Evolutionary conservation across 2,888 invertebrate species (phyloP).

Genomic region (Protophormia terraenovae): DNA sequence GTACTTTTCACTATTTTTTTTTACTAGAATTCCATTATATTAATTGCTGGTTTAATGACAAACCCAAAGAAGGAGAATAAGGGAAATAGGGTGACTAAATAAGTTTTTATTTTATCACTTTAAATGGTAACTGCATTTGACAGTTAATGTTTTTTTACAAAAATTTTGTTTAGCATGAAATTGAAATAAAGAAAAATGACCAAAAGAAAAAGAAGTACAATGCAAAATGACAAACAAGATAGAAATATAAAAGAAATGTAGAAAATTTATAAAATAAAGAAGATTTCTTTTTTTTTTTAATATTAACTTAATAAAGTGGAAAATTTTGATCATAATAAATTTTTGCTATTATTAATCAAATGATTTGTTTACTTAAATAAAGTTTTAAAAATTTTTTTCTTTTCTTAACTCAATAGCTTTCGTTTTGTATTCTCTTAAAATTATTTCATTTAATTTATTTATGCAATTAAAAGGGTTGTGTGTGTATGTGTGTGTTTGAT

Average conservation of each 20-base stretch:
- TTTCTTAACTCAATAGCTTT: background rate
- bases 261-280: constrained; percentile 11
- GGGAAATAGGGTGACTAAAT: background rate
- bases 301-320: constrained; percentile 27
- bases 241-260: background rate
- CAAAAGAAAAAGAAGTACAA: background rate
- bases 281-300: background rate
- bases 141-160: constrained; percentile 64
- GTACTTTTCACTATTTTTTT: constrained; percentile 45
- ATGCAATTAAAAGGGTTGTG: background rate
- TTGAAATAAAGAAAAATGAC: background rate
- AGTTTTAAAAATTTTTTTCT: background rate
- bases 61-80: background rate
- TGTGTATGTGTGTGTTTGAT: background rate
- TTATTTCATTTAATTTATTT: background rate
- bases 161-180: constrained; percentile 21
- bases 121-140: constrained; percentile 57
- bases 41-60: constrained; percentile 65
- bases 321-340: constrained; percentile 32
- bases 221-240: no score
- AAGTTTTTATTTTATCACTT: constrained; percentile 53
- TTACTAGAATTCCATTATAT: constrained; percentile 58
- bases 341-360: background rate
- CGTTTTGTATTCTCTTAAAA: background rate
- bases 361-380: background rate